Evolutionary conservation across 1,140 invertebrate genomes (phyloP).

Genomic region (Caenorhabditis tropicalis): DNA sequence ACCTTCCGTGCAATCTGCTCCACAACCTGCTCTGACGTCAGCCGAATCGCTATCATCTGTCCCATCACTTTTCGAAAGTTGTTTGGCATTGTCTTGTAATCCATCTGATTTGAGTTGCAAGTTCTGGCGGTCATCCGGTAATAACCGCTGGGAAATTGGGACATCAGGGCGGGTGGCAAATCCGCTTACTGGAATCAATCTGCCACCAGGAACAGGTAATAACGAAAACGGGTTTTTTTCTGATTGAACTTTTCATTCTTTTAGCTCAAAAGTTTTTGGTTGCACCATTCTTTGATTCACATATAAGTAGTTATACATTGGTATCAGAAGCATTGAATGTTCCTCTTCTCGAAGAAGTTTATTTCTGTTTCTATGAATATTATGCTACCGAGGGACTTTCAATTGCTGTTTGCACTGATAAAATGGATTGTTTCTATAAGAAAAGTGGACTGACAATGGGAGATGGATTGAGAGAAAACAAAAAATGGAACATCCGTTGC

Average conservation of each 20-base stretch:
- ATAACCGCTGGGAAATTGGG: conserved; percentile 58
- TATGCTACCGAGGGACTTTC: conserved; percentile 52
- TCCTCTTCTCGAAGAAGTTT: conserved; percentile 51
- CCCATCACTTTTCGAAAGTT: conserved; percentile 53
- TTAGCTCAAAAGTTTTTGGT: conserved; percentile 55
- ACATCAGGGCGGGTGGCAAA: conserved; percentile 48
- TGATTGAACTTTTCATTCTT: not conserved
- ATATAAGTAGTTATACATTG: conserved; percentile 46
- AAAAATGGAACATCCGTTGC: conserved; percentile 54
- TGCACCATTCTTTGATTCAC: conserved; percentile 51
- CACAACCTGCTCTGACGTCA: not conserved
- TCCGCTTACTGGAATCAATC: conserved; percentile 56
- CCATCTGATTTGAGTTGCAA: conserved; percentile 56
- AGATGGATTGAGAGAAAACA: conserved; percentile 35
- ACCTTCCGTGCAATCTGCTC: not conserved
- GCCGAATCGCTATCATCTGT: conserved; percentile 36
- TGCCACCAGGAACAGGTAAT: conserved; percentile 56
- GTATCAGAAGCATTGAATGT: conserved; percentile 48
- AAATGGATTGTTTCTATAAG: conserved; percentile 58
- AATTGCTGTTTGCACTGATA: conserved; percentile 54
- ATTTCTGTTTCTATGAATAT: conserved; percentile 60
- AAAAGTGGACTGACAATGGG: conserved; percentile 44
- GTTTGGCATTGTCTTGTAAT: conserved; percentile 58
- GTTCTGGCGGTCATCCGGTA: conserved; percentile 54
- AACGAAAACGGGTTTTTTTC: not conserved